A percentile compares a stretch with the other conserved stretches of the same genome.
Evolutionary conservation across 1,140 invertebrate species (phyloP).

Genomic region (Cryptotermes secundus): DNA sequence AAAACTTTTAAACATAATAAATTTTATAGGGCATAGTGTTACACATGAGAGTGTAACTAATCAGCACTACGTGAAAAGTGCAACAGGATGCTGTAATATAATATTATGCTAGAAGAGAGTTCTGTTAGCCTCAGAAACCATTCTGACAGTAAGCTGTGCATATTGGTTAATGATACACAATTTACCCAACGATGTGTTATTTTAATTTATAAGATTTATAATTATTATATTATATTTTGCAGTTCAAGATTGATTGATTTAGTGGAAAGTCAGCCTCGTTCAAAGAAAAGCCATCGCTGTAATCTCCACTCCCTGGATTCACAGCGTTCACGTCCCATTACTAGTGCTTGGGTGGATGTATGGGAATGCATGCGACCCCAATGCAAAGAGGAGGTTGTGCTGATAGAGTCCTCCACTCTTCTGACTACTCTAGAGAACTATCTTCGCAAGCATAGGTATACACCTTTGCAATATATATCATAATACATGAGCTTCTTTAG

Average conservation of each 20-base stretch:
- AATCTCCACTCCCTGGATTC: slow-evolving; percentile 84
- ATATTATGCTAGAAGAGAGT: too few species aligned
- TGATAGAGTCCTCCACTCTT: slow-evolving; percentile 79
- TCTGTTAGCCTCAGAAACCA: too few species aligned
- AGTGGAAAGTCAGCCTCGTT: slow-evolving; percentile 77
- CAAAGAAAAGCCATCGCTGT: slow-evolving; percentile 84
- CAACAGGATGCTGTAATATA: too few species aligned
- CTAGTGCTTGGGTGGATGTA: slow-evolving; percentile 73
- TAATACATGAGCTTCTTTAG: too few species aligned
- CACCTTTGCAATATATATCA: too few species aligned
- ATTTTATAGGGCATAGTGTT: too few species aligned
- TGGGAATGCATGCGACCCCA: slow-evolving; percentile 86
- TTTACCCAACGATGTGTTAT: too few species aligned
- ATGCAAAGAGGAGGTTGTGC: slow-evolving; percentile 80
- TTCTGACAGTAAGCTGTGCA: not conserved
- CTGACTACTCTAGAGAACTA: slow-evolving; percentile 85
- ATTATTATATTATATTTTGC: slow-evolving; percentile 18
- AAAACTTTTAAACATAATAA: too few species aligned
- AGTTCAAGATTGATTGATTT: slow-evolving; percentile 74
- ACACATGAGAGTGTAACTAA: too few species aligned
- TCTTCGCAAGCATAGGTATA: slow-evolving; percentile 78
- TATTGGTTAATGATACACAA: too few species aligned
- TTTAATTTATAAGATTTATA: not conserved
- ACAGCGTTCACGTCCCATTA: slow-evolving; percentile 67
- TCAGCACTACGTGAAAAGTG: too few species aligned